A percentile compares a stretch with the other conserved stretches of the same genome.
Evolutionary conservation across 1,140 invertebrate genomes (phyloP).

Genomic region (Fopius arisanus): DNA sequence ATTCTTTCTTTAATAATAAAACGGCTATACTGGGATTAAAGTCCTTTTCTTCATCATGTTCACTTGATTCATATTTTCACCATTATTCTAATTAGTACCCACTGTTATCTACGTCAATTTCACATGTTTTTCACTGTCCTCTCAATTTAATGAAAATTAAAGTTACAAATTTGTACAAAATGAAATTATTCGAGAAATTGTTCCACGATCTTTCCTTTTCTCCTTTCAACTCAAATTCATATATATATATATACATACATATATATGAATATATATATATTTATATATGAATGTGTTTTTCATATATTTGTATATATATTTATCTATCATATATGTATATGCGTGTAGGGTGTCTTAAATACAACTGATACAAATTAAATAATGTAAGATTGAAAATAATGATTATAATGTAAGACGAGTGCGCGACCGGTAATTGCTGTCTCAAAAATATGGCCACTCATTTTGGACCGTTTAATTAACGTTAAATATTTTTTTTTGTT

Average conservation of each 20-base stretch:
- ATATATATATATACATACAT: neutral
- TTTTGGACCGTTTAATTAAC: slow-evolving; percentile 58
- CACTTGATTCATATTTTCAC: neutral
- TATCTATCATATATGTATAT: neutral
- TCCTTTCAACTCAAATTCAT: neutral
- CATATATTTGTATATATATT: neutral
- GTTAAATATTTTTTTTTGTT: slow-evolving; percentile 52
- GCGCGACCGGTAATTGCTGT: slow-evolving; percentile 31
- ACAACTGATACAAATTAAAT: neutral
- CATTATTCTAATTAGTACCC: neutral
- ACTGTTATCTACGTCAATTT: neutral
- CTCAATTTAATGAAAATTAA: neutral
- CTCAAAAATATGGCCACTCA: slow-evolving; percentile 54
- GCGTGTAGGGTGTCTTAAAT: neutral
- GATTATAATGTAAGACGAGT: slow-evolving; percentile 1
- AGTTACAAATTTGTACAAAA: slow-evolving; percentile 10
- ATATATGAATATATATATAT: neutral
- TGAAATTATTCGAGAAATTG: neutral
- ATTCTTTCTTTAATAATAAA: slow-evolving; percentile 7
- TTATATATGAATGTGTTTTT: neutral
- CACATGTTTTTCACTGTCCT: neutral
- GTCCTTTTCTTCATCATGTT: neutral
- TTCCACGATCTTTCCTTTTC: neutral
- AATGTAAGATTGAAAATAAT: neutral
- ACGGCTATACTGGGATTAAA: slow-evolving; percentile 8